These are phyloP conservation scores for Nipponacmea schrenckii DNA, from an alignment of 2,888 invertebrate genomes.

Conservation along the genomic window DNA sequence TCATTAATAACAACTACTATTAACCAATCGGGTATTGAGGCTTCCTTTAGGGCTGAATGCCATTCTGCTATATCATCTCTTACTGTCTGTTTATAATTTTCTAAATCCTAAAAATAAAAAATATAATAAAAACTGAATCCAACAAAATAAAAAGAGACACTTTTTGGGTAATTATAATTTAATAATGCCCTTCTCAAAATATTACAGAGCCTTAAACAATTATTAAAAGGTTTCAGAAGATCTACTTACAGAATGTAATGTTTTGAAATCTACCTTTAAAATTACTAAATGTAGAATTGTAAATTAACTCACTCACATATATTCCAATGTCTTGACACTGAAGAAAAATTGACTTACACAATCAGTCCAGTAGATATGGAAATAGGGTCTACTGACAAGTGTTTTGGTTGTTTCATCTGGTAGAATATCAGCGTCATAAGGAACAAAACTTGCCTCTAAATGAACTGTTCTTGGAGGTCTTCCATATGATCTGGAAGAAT, in stretches of 20 bases:
- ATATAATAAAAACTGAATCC: no score
- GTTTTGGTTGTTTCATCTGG: constrained; percentile 78
- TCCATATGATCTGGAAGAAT: constrained; percentile 76
- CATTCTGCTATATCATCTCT: constrained; percentile 90
- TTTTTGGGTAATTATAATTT: no score
- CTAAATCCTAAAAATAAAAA: constrained; percentile 80
- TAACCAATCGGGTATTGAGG: constrained; percentile 89
- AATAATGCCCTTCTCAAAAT: no score
- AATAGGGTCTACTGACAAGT: constrained; percentile 86
- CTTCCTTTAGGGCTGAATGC: constrained; percentile 81
- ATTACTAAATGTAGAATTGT: no score
- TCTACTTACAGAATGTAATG: no score
- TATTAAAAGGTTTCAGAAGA: no score
- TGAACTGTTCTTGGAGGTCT: constrained; percentile 83
- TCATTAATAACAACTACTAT: constrained; percentile 91
- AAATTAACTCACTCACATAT: no score
- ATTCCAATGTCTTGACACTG: no score
- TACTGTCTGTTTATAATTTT: constrained; percentile 86
- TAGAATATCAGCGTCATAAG: constrained; percentile 80
- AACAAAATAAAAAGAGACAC: no score
- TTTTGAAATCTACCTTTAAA: no score
- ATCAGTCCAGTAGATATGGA: constrained; percentile 95
- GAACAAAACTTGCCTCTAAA: constrained; percentile 83
- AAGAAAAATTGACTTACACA: constrained; percentile 76
- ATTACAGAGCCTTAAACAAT: no score